Base-by-base conservation (phyloP, 2,888 invertebrate genomes). In the Desoria tigrina region DNA sequence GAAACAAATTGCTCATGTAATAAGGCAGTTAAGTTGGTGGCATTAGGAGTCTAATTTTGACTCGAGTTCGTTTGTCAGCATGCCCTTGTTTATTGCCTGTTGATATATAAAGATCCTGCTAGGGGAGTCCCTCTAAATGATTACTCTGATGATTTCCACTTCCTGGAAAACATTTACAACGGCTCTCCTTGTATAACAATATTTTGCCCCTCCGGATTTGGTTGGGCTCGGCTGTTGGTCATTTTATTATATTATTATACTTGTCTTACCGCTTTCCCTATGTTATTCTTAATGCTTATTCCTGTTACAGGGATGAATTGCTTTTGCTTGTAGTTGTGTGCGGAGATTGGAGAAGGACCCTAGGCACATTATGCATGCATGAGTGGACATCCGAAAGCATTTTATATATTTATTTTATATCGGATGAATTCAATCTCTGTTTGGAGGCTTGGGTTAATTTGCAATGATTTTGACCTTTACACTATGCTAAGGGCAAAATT, bases 1-100 rank as follows among this genome's bases (percentile, higher is more conserved):
- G 32, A 11, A 11, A 32, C 32, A 32, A 32, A 32, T 32, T 32
- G 32, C 11, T 32, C 32, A 4, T n/a, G n/a, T n/a, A 32, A 11
- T 7, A 32, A 32, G 11, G 6, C 11, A 45, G 45, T 45, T 45
- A 45, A 16, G 45, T 16, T 45, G 45, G 45, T 45, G 45, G 45
- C 16, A 45, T 16, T 45, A 21, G 45, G 51, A 51, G 23, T 14
- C 3, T 42, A 57, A n/a, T 57, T 39, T 57, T 57, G 56, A 57
- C 42, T 57, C 37, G 37, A 23, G 39, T 42, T 37, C 42, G 56
- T 23, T n/a, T 57, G 56, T 57, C 56, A 57, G 56, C 56, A 21
- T 57, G 37, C 55, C 32, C 26, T 72, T 61, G 68, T 73, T 76
- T 76, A 76, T 76, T 76, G 76, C 74, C 74, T 73, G 74, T 73